A percentile compares a stretch with the other conserved stretches of the same genome.
phyloP scores from a whole-genome alignment of 2,113 vertebrate genomes.

The Melanerpes aurifrons region DNA sequence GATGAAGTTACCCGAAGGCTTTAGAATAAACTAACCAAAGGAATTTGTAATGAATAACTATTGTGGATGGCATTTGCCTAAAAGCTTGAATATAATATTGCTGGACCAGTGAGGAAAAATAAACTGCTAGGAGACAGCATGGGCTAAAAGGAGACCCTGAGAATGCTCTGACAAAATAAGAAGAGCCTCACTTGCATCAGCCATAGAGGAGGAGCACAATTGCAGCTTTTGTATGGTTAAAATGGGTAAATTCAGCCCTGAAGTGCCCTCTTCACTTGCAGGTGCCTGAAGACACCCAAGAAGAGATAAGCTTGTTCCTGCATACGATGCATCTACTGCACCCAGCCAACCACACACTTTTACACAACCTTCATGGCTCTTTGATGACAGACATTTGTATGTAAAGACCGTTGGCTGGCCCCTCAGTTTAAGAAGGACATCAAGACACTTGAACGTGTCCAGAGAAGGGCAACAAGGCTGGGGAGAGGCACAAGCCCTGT shows the following conservation, averaged over 20 bases:
- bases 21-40: not conserved
- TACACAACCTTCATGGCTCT: accelerated
- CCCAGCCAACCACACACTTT: not conserved
- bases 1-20: not conserved
- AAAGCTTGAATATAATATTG: not conserved
- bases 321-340: accelerated
- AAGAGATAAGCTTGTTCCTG: not conserved
- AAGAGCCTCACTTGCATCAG: not conserved
- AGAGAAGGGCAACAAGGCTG: no score
- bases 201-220: not conserved
- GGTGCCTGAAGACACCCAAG: not conserved
- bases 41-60: not conserved
- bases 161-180: not conserved
- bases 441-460: no score
- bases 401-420: not conserved
- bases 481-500: no score
- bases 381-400: not conserved
- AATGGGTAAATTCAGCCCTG: not conserved
- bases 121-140: not conserved
- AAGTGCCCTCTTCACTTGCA: not conserved
- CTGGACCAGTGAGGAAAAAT: not conserved
- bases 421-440: no score
- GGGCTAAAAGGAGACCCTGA: not conserved
- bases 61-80: not conserved
- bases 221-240: not conserved